phyloP scores from a whole-genome alignment of 1,140 invertebrate genomes.

The Eumeta japonica region DNA sequence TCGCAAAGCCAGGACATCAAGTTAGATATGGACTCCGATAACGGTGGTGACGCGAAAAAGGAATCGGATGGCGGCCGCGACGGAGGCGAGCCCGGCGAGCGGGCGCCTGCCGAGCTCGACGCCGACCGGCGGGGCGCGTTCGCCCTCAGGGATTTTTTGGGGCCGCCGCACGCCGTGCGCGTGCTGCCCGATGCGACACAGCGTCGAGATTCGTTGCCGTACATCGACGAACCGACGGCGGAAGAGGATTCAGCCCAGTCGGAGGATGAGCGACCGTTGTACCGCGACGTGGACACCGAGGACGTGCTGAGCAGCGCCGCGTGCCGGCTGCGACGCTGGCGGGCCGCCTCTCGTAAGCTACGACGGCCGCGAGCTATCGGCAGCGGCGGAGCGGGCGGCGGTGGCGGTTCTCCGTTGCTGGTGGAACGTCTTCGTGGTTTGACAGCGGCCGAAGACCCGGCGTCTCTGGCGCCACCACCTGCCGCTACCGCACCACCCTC shows the following conservation, averaged over 20 bases:
- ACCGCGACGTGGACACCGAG: constrained; percentile 37
- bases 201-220: constrained; percentile 25
- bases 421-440: constrained; percentile 51
- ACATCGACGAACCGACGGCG: constrained; percentile 38
- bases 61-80: constrained; percentile 24
- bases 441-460: constrained; percentile 55
- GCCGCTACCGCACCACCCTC: constrained; percentile 47
- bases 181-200: constrained; percentile 26
- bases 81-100: constrained; percentile 19
- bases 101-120: constrained; percentile 25
- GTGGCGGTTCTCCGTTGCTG: constrained; percentile 39
- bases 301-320: constrained; percentile 47
- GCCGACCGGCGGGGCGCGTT: constrained; percentile 38
- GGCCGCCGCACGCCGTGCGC: constrained; percentile 17
- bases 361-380: constrained; percentile 20
- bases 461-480: constrained; percentile 49
- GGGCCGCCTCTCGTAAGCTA: constrained; percentile 38
- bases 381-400: constrained; percentile 25
- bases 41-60: constrained; percentile 26
- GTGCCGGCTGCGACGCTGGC: constrained; percentile 38
- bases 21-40: constrained; percentile 36
- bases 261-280: constrained; percentile 31
- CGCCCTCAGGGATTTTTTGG: constrained; percentile 41
- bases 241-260: constrained; percentile 25
- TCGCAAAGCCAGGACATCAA: constrained; percentile 44